A percentile compares a stretch with the other conserved stretches of the same genome.
These are phyloP conservation scores for Lagopus leucura DNA, from an alignment of 2,113 vertebrate species.

Conservation along the genomic window DNA sequence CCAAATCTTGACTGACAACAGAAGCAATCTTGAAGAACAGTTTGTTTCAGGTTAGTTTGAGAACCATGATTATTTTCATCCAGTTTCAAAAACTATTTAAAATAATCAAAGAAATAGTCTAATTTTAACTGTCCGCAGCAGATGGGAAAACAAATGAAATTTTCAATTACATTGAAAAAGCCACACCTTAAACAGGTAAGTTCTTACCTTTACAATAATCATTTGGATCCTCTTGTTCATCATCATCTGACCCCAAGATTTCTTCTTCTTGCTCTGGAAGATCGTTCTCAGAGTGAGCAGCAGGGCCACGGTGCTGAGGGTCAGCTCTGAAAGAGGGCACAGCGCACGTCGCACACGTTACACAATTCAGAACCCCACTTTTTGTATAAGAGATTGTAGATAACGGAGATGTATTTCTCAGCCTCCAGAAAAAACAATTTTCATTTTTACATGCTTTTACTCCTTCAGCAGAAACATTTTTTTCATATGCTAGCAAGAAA, in stretches of 20 bases:
- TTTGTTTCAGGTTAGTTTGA: neutral
- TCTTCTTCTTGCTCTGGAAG: slow-evolving; percentile 94
- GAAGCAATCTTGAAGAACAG: neutral
- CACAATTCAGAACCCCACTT: neutral
- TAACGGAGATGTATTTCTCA: neutral
- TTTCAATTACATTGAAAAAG: neutral
- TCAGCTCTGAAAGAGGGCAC: slow-evolving; percentile 84
- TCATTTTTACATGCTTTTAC: neutral
- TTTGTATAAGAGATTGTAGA: neutral
- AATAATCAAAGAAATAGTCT: neutral
- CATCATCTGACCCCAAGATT: slow-evolving; percentile 96
- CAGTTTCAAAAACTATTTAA: neutral
- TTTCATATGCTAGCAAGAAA: neutral
- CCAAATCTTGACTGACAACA: neutral
- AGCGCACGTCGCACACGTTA: neutral
- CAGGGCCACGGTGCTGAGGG: slow-evolving; percentile 85
- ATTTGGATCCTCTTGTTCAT: slow-evolving; percentile 97
- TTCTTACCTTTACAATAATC: slow-evolving; percentile 94
- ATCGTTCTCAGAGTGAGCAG: slow-evolving; percentile 86
- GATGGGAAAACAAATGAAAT: neutral
- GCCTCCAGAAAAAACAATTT: neutral
- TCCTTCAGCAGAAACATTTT: neutral
- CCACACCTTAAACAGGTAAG: neutral
- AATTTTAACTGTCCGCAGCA: neutral
- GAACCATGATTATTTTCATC: neutral